These are phyloP conservation scores for Idris sp. DNA, from an alignment of 1,140 invertebrate species.

Conservation along the genomic window DNA sequence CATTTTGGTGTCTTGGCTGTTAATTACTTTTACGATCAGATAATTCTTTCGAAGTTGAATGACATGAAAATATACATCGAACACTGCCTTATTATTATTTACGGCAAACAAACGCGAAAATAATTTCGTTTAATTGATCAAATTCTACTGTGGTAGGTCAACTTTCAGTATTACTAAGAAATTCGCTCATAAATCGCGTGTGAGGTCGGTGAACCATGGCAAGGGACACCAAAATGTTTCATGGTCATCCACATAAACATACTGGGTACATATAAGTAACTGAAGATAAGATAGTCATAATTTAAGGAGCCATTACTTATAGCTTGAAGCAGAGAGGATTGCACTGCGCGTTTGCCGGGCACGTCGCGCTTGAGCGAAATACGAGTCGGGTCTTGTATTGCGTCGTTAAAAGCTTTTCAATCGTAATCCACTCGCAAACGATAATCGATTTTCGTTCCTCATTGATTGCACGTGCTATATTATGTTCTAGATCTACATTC, in stretches of 20 bases:
- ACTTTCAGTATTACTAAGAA: constrained; percentile 64
- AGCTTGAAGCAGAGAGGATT: constrained; percentile 59
- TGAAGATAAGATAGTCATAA: constrained; percentile 67
- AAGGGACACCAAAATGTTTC: constrained; percentile 67
- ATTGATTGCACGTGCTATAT: constrained; percentile 58
- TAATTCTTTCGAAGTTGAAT: neutral
- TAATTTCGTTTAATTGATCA: constrained; percentile 46
- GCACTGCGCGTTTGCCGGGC: constrained; percentile 55
- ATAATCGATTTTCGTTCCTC: constrained; percentile 63
- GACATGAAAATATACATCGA: neutral
- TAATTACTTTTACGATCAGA: too few relatives aligned
- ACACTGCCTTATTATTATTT: neutral
- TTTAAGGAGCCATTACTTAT: constrained; percentile 67
- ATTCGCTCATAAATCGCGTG: constrained; percentile 52
- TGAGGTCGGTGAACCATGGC: constrained; percentile 63
- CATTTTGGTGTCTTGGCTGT: too few relatives aligned
- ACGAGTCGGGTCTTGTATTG: constrained; percentile 60
- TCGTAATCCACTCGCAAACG: constrained; percentile 60
- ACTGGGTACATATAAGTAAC: constrained; percentile 65
- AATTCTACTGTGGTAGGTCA: constrained; percentile 44
- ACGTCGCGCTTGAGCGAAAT: constrained; percentile 62
- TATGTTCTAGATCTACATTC: constrained; percentile 56
- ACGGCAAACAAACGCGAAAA: constrained; percentile 20
- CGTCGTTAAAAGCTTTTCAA: constrained; percentile 67
- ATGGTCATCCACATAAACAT: constrained; percentile 66